These are phyloP conservation scores for Sesia apiformis DNA, from an alignment of 2,888 invertebrate species.

Conservation along the genomic window DNA sequence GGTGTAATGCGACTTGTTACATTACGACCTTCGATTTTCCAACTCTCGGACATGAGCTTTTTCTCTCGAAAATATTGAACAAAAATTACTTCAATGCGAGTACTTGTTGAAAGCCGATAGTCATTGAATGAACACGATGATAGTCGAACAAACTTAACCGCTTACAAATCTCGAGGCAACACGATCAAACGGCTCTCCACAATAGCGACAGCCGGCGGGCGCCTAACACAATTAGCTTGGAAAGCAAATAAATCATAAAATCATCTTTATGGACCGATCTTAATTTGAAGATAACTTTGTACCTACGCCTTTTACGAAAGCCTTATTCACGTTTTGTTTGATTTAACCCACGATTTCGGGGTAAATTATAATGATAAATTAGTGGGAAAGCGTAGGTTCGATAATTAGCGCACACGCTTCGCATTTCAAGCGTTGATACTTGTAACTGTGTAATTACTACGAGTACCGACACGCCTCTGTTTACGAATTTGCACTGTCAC, in stretches of 20 bases:
- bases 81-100: too few species aligned
- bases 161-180: slow-evolving; percentile 22
- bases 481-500: slow-evolving; percentile 59
- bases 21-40: too few species aligned
- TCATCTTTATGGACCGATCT: slow-evolving; percentile 35
- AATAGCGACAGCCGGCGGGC: slow-evolving; percentile 36
- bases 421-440: slow-evolving; percentile 39
- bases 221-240: slow-evolving; percentile 46
- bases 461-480: slow-evolving; percentile 18
- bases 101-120: too few species aligned
- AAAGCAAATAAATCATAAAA: slow-evolving; percentile 56
- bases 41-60: too few species aligned
- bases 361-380: slow-evolving; percentile 54
- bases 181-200: slow-evolving; percentile 27
- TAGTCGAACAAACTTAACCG: slow-evolving; percentile 15
- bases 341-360: slow-evolving; percentile 15
- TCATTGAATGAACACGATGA: too few species aligned
- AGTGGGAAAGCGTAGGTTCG: slow-evolving; percentile 42
- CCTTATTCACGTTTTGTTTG: slow-evolving; percentile 3
- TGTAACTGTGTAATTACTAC: slow-evolving; percentile 49
- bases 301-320: slow-evolving; percentile 4
- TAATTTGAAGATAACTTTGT: slow-evolving; percentile 35
- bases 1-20: too few species aligned
- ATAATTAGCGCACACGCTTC: slow-evolving; percentile 45
- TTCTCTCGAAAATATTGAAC: too few species aligned